Base-by-base conservation (phyloP, 92 coral and sea anemone genomes). In the Micromussa lordhowensis region DNA sequence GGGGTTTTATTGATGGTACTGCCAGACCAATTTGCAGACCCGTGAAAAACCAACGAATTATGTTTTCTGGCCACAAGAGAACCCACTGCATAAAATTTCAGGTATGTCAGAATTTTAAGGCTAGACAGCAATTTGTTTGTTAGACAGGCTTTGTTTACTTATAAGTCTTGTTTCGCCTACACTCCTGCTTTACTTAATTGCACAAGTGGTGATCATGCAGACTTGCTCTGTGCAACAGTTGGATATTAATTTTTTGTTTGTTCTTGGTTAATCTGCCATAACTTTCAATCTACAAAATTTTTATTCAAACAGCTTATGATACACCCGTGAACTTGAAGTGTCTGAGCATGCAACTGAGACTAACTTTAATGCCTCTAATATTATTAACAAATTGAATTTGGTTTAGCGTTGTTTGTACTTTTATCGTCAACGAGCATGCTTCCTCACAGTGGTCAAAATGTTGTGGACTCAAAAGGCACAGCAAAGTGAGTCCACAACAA, bases 71-170 rank as follows among this genome's bases (percentile, higher is more conserved):
- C 30, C 82, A 78, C 26, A 78, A 78, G 68, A 78, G 66, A 78
- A 78, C 68, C 82, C 82, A 68, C 35, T 28, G 38, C 30, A 9
- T 68, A 68, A 68, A 68, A 68, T 68, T 68, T 68, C 34, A 68
- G 81, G 82, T 44, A 78, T 51, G 82, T 78, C 82, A 78, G 82
- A 78, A 53, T 77, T 19, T n/a, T n/a, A 40, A 77, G 81, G 81
- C 81, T 77, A 34, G 81, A 77, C 81, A 5, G 64, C 54, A 77
- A 77, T 77, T 17, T 76, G 57, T 40, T 77, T 49, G 72, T 66
- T 66, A 66, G 72, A 66, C 72, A 66, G 72, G 17, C 34, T 24
- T 19, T 66, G 72, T 66, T 66, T 66, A 66, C 72, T 66, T 66
- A 66, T 32, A 18, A 77, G 8, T 17, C 51, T 10, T 44, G 61